phyloP scores from a whole-genome alignment of 2,888 invertebrate species.

The Apotomis capreana region DNA sequence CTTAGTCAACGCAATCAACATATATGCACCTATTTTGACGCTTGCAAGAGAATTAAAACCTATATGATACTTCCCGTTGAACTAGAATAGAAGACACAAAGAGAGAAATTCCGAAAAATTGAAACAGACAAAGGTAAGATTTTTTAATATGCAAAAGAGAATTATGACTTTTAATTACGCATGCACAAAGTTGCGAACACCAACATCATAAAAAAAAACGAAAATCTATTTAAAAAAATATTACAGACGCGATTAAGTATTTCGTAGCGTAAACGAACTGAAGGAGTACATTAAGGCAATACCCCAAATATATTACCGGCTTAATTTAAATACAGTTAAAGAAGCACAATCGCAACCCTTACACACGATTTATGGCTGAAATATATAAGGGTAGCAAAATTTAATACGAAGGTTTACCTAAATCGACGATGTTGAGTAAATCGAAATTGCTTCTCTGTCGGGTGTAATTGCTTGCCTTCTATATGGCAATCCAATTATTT shows the following conservation, averaged over 20 bases:
- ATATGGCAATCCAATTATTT: constrained; percentile 79
- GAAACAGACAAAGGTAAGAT: too few species aligned
- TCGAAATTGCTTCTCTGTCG: constrained; percentile 69
- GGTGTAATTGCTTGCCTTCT: constrained; percentile 78
- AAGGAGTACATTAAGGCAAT: constrained; percentile 14
- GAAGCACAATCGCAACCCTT: constrained; percentile 62
- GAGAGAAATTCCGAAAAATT: too few species aligned
- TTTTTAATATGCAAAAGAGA: too few species aligned
- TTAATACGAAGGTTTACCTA: constrained; percentile 71
- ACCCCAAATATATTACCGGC: constrained; percentile 50
- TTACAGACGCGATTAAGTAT: not conserved
- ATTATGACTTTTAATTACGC: too few species aligned
- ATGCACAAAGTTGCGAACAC: too few species aligned
- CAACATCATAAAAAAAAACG: too few species aligned
- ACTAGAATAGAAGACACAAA: too few species aligned
- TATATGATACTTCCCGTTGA: too few species aligned
- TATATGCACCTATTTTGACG: too few species aligned
- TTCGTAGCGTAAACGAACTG: constrained; percentile 7
- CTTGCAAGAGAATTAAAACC: too few species aligned
- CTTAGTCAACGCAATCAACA: too few species aligned
- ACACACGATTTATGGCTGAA: constrained; percentile 66
- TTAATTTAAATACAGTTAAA: constrained; percentile 65
- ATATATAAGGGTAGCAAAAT: constrained; percentile 63
- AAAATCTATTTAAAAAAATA: not conserved
- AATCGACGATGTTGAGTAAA: constrained; percentile 70